phyloP scores from a whole-genome alignment of 2,888 invertebrate genomes.

The Noctuana brunneofusca region DNA sequence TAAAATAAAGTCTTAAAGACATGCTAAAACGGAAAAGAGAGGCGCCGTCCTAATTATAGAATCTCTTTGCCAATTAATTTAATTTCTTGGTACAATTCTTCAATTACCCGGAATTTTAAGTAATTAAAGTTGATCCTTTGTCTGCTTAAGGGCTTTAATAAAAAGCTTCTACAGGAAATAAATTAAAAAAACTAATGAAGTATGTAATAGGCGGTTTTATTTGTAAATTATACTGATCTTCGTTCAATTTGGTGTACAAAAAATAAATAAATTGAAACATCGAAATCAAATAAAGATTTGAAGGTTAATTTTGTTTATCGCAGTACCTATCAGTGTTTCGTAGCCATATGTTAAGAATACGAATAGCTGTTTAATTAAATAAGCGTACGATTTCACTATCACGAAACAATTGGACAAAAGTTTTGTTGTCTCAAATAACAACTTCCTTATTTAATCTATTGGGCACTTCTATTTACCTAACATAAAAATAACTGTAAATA shows the following conservation, averaged over 20 bases:
- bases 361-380: slow-evolving; percentile 33
- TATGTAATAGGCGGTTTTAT: no score
- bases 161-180: not conserved
- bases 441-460: not conserved
- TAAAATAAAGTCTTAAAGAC: not conserved
- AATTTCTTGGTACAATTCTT: slow-evolving; percentile 24
- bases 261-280: not conserved
- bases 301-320: not conserved
- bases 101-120: not conserved
- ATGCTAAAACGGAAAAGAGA: slow-evolving; percentile 7
- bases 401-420: slow-evolving; percentile 8
- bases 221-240: no score
- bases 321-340: not conserved
- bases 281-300: no score
- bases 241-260: not conserved
- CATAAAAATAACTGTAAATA: slow-evolving; percentile 1
- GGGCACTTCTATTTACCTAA: no score
- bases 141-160: not conserved
- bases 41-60: slow-evolving; percentile 15
- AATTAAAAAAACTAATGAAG: no score
- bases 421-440: slow-evolving; percentile 1
- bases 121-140: slow-evolving; percentile 2
- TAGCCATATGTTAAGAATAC: slow-evolving; percentile 28
- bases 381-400: slow-evolving; percentile 19
- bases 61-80: slow-evolving; percentile 19